phyloP scores from a whole-genome alignment of 2,113 vertebrate genomes.

The Pagrus major region DNA sequence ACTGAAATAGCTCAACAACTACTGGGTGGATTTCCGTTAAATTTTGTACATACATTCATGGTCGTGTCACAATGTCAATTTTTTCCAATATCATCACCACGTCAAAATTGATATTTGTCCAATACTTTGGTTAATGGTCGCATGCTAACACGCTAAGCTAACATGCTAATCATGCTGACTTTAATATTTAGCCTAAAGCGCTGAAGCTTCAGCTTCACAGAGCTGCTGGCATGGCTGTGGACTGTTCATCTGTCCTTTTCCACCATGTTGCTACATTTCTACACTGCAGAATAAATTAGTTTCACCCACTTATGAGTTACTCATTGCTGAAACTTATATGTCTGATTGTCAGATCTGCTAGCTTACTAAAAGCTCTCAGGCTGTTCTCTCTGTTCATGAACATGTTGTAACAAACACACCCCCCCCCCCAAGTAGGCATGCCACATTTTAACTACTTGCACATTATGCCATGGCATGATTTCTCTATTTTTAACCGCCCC shows the following conservation, averaged over 20 bases:
- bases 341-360: slow-evolving; percentile 20
- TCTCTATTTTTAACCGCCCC: slow-evolving; percentile 47
- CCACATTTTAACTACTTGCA: slow-evolving; percentile 23
- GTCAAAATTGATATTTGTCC: background rate
- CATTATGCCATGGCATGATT: slow-evolving; percentile 17
- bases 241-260: background rate
- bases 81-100: too few relatives aligned
- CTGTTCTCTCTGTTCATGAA: background rate
- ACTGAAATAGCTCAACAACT: background rate
- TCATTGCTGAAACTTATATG: slow-evolving; percentile 13
- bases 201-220: background rate
- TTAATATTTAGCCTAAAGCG: background rate
- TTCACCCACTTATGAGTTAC: slow-evolving; percentile 9
- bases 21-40: background rate
- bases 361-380: background rate
- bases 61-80: background rate
- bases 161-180: background rate
- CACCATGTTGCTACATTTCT: background rate
- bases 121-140: background rate
- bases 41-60: background rate
- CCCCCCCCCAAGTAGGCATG: background rate
- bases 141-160: background rate
- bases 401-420: slow-evolving; percentile 9
- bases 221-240: background rate
- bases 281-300: background rate